Evolutionary conservation across 2,113 vertebrate genomes (phyloP), one percentile per base, ranked within the genome.

Genomic region (Megalops atlanticus): DNA sequence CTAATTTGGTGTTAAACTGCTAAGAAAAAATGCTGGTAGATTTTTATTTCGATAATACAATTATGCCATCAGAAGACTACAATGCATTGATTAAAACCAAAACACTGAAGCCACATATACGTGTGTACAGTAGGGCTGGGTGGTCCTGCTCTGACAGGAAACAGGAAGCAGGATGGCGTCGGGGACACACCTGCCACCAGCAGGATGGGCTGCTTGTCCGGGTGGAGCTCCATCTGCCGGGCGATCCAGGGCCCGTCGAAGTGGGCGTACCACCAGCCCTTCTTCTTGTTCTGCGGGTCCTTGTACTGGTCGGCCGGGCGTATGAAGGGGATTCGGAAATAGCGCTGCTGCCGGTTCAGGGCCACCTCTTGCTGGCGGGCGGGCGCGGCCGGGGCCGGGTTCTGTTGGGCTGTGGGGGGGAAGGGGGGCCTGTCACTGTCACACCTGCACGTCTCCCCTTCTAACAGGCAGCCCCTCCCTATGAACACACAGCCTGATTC

Each of bases 211-310:
- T 92, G 95, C 81, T 99, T 99, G 93, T 99, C 98, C n/a, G 98
- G 98, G 84, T 99, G 98, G 1, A 99, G 97, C 82, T 99, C 98
- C 98, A 99, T 99, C 49, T 99, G 98, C 31, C 98, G 89, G 82
- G 98, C 98, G 81, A 99, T 99, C 98, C 98, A 99, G 0, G 96
- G 93, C 45, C 98, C 98, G 80, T 99, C 98, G 0, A 99, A 99
- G 86, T 99, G 98, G 0, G 98, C 98, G 0, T 98, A 99, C 98
- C 98, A 99, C 98, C 98, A 99, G 15, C 98, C 98, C 84, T 99
- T 99, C 89, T 99, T 99, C 91, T 97, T 98, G 87, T 84, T 94
- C 91, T 96, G 95, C 0, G 95, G 96, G 38, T 99, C 97, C 68
- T 99, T 99, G 93, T 96, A 99, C 80, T 97, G 96, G 84, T 99